These are phyloP conservation scores for Rhynchophorus ferrugineus DNA, from an alignment of 1,140 invertebrate genomes.

Conservation along the genomic window DNA sequence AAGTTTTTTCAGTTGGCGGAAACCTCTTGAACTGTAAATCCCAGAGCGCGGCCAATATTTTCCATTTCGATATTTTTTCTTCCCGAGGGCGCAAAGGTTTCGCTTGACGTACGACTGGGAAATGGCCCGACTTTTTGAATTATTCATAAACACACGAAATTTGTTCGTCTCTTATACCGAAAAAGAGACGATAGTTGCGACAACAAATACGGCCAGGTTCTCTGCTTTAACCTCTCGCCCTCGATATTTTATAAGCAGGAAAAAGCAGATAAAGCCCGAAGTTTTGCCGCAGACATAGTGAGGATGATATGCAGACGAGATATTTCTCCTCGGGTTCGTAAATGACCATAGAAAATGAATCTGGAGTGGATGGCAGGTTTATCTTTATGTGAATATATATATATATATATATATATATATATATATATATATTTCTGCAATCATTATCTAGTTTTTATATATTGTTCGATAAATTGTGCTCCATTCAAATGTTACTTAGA, in stretches of 20 bases:
- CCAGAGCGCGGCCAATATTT: background rate
- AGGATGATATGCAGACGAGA: background rate
- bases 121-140: background rate
- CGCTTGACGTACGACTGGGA: background rate
- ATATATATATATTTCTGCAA: no score
- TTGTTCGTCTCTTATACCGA: background rate
- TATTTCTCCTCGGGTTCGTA: no score
- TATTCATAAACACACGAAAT: conserved; percentile 3
- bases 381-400: no score
- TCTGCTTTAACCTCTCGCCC: background rate
- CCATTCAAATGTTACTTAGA: no score
- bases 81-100: background rate
- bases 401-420: no score
- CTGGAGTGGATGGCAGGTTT: no score
- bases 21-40: background rate
- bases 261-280: background rate
- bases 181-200: background rate
- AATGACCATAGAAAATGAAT: no score
- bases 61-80: background rate
- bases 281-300: background rate
- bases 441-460: no score
- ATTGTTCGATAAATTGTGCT: no score
- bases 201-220: background rate
- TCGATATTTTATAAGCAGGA: background rate
- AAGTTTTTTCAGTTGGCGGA: no score